These are phyloP conservation scores for Parnassius glacialis DNA, from an alignment of 2,888 invertebrate genomes.

Conservation along the genomic window DNA sequence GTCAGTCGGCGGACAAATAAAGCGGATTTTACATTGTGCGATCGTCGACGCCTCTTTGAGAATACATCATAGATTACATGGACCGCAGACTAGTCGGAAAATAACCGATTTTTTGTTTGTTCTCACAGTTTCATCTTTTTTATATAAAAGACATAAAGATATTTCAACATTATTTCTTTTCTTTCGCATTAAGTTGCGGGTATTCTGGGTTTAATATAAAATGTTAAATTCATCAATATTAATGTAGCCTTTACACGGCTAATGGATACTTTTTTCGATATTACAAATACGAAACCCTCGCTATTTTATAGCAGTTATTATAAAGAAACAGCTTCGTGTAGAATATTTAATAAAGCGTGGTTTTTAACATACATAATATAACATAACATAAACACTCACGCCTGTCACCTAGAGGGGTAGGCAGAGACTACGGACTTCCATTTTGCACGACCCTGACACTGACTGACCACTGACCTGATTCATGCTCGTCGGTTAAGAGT, in stretches of 20 bases:
- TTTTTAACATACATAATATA: not conserved
- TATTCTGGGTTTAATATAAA: too few relatives aligned
- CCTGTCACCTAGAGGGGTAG: too few relatives aligned
- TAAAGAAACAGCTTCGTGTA: conserved; percentile 8
- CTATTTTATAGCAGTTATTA: conserved; percentile 3
- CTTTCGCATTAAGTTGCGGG: too few relatives aligned
- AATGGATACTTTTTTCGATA: not conserved
- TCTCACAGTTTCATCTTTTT: too few relatives aligned
- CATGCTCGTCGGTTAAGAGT: too few relatives aligned
- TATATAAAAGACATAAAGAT: too few relatives aligned
- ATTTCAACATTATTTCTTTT: too few relatives aligned
- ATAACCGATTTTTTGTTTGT: too few relatives aligned
- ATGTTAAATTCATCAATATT: not conserved
- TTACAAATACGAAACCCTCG: not conserved
- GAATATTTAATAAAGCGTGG: conserved; percentile 1
- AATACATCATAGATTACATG: conserved; percentile 8
- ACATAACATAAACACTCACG: too few relatives aligned
- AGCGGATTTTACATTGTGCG: conserved; percentile 42
- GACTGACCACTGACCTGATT: too few relatives aligned
- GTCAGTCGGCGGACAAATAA: conserved; percentile 57
- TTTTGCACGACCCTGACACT: too few relatives aligned
- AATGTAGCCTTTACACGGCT: not conserved
- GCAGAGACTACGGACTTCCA: too few relatives aligned
- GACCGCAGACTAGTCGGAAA: not conserved
- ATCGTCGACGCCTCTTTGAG: conserved; percentile 28